These are phyloP conservation scores for Aphelocoma californica DNA, from an alignment of 2,797 vertebrate species.

Conservation along the genomic window DNA sequence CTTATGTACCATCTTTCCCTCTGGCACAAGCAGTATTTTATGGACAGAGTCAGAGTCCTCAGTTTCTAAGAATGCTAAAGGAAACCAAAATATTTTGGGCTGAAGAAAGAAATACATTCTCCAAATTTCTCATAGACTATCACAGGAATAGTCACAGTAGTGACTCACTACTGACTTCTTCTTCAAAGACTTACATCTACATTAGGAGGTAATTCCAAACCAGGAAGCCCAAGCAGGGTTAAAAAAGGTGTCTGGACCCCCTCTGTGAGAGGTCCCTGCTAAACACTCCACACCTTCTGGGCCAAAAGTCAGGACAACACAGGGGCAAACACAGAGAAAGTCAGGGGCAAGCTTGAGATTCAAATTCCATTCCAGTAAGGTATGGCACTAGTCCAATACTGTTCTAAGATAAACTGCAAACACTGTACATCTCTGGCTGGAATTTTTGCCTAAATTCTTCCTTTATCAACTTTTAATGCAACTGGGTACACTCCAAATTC, in stretches of 20 bases:
- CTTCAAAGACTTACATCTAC: neutral
- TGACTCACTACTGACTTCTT: neutral
- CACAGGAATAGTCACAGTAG: neutral
- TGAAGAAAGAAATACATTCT: neutral
- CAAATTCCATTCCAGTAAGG: neutral
- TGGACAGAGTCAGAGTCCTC: neutral
- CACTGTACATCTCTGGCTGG: neutral
- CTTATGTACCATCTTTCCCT: neutral
- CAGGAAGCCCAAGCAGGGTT: neutral
- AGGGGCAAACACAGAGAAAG: neutral
- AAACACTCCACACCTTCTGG: neutral
- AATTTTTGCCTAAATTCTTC: neutral
- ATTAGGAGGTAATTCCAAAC: neutral
- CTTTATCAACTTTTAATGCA: neutral
- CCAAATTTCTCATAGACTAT: neutral
- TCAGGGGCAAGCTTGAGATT: neutral
- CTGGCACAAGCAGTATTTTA: neutral
- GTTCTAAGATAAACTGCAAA: neutral
- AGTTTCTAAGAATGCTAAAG: neutral
- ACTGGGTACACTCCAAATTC: neutral
- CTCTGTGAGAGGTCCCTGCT: neutral
- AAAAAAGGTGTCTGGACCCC: neutral
- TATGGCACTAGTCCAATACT: neutral
- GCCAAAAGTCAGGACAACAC: neutral
- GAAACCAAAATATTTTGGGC: neutral